A percentile compares a stretch with the other conserved stretches of the same genome.
These are phyloP conservation scores for Pardalotus punctatus DNA, from an alignment of 2,113 vertebrate genomes.

Conservation along the genomic window DNA sequence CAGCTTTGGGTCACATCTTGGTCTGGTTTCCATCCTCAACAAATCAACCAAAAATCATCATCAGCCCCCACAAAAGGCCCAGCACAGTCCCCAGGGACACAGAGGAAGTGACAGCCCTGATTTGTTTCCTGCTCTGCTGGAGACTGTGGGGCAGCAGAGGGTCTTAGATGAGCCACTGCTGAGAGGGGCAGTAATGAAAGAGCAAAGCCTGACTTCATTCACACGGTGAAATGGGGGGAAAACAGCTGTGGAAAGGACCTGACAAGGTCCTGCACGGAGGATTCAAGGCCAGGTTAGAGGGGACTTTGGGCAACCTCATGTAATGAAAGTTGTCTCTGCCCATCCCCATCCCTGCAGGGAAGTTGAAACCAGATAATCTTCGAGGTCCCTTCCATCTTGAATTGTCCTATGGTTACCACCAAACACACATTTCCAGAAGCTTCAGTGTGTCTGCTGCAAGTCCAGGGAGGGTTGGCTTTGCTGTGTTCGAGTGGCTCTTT, in stretches of 20 bases:
- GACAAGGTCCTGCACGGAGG: not conserved
- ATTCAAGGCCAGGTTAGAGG: not conserved
- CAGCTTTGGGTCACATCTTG: fast-evolving
- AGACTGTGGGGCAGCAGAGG: no score
- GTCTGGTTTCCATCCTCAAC: not conserved
- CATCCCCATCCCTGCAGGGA: not conserved
- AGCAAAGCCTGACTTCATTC: not conserved
- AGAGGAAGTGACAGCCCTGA: not conserved
- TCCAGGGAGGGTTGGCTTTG: not conserved
- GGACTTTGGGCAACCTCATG: not conserved
- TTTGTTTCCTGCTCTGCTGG: not conserved
- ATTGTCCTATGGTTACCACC: not conserved
- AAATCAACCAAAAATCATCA: not conserved
- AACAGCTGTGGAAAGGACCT: not conserved
- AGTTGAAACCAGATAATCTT: not conserved
- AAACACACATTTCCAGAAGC: not conserved
- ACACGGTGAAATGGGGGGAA: not conserved
- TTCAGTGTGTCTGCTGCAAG: not conserved
- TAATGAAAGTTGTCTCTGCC: not conserved
- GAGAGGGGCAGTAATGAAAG: not conserved
- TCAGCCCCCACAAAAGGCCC: not conserved
- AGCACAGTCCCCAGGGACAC: not conserved
- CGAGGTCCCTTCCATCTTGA: not conserved
- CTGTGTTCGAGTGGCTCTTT: not conserved
- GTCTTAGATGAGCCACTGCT: not conserved